A percentile compares a stretch with the other conserved stretches of the same genome.
phyloP scores from a whole-genome alignment of 2,888 invertebrate genomes.

The Zelleria hepariella region DNA sequence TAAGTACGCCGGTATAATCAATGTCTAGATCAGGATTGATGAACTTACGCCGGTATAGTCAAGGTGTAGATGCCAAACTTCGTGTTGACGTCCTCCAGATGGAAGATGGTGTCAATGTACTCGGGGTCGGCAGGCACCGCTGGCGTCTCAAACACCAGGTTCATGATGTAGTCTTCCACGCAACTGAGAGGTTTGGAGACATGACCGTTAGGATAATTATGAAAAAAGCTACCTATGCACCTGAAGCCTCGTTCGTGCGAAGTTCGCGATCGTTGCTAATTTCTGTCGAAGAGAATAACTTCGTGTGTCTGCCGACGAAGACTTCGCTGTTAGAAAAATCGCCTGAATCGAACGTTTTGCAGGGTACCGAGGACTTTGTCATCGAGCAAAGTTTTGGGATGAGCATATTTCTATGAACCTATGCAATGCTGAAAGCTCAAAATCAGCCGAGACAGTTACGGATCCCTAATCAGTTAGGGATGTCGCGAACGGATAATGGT shows the following conservation, averaged over 20 bases:
- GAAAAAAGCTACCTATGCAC: not conserved
- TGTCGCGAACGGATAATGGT: too few species aligned
- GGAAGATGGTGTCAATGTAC: conserved; percentile 50
- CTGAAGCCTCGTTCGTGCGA: not conserved
- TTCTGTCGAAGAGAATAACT: too few species aligned
- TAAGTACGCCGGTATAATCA: not conserved
- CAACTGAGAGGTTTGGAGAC: conserved; percentile 30
- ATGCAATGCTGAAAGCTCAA: too few species aligned
- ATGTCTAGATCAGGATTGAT: not conserved
- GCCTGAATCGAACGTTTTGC: too few species aligned
- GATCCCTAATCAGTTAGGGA: too few species aligned
- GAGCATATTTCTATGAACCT: too few species aligned
- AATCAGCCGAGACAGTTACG: too few species aligned
- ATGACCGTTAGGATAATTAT: not conserved
- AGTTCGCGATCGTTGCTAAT: too few species aligned
- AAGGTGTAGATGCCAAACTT: conserved; percentile 60
- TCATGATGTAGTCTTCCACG: conserved; percentile 66
- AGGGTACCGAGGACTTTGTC: too few species aligned
- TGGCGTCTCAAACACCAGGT: conserved; percentile 57
- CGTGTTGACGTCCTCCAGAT: conserved; percentile 53
- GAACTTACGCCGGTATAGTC: conserved; percentile 54
- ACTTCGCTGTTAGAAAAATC: too few species aligned
- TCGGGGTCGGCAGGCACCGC: conserved; percentile 50
- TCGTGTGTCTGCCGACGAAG: too few species aligned
- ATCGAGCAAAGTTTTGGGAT: too few species aligned